phyloP scores from a whole-genome alignment of 1,140 invertebrate species.

The Cotesia vestalis region DNA sequence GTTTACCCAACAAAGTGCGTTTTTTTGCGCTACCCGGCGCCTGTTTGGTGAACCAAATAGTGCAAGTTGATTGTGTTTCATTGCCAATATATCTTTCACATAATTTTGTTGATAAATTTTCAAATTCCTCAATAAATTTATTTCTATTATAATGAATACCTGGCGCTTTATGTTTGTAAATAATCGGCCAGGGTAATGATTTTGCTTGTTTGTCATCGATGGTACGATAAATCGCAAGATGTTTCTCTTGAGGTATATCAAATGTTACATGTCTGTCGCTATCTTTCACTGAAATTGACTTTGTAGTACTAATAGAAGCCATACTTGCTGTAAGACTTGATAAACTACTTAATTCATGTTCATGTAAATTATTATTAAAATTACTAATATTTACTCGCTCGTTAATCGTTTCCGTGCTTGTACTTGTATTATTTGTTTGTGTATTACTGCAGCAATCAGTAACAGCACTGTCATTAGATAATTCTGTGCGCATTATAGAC shows the following conservation, averaged over 20 bases:
- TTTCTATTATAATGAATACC: slow-evolving; percentile 75
- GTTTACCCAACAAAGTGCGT: slow-evolving; percentile 64
- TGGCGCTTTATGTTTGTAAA: slow-evolving; percentile 69
- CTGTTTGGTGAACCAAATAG: slow-evolving; percentile 67
- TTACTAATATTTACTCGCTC: background rate
- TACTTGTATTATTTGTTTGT: slow-evolving; percentile 11
- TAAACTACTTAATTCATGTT: slow-evolving; percentile 27
- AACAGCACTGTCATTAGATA: slow-evolving; percentile 23
- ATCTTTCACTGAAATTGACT: slow-evolving; percentile 36
- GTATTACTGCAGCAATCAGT: slow-evolving; percentile 9
- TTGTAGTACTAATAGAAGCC: slow-evolving; percentile 19
- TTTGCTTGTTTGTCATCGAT: slow-evolving; percentile 52
- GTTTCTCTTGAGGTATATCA: slow-evolving; percentile 27
- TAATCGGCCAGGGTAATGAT: slow-evolving; percentile 65
- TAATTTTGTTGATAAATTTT: slow-evolving; percentile 69
- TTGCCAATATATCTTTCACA: slow-evolving; percentile 71
- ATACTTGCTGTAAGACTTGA: slow-evolving; percentile 37
- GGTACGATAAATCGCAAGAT: slow-evolving; percentile 46
- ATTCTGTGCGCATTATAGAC: slow-evolving; percentile 29
- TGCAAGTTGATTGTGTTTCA: slow-evolving; percentile 75
- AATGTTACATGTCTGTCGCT: slow-evolving; percentile 38
- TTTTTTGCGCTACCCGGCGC: slow-evolving; percentile 69
- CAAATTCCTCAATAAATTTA: slow-evolving; percentile 70
- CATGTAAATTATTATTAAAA: slow-evolving; percentile 16
- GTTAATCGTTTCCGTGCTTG: background rate